Percentiles rank a stretch among this genome's conserved stretches.
phyloP scores from a whole-genome alignment of 2,888 invertebrate genomes.

The Epirrhoe tristata region DNA sequence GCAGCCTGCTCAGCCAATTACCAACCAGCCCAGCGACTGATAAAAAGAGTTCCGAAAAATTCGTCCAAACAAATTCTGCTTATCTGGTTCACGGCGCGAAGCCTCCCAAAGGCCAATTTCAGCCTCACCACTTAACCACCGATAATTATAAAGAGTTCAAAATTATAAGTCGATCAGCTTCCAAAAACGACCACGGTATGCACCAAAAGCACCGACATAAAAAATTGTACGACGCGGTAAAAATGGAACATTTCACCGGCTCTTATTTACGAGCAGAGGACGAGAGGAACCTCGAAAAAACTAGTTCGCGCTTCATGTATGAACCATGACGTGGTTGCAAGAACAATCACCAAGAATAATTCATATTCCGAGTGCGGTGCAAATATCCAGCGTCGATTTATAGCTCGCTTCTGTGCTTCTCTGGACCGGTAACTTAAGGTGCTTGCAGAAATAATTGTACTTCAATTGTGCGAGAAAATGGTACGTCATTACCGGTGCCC shows the following conservation, averaged over 20 bases:
- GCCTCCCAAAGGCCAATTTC: constrained; percentile 63
- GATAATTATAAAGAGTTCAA: constrained; percentile 69
- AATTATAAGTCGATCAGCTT: constrained; percentile 59
- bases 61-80: constrained; percentile 78
- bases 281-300: constrained; percentile 71
- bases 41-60: constrained; percentile 81
- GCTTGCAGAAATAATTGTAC: constrained; percentile 84
- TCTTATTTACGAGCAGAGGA: constrained; percentile 70
- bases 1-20: constrained; percentile 77
- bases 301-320: constrained; percentile 85
- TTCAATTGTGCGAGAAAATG: constrained; percentile 80
- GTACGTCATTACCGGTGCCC: constrained; percentile 81
- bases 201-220: constrained; percentile 48
- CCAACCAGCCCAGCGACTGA: constrained; percentile 74
- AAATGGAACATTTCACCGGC: constrained; percentile 71
- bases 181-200: constrained; percentile 41
- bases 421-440: constrained; percentile 76
- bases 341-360: constrained; percentile 84
- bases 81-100: constrained; percentile 68
- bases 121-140: constrained; percentile 60
- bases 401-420: constrained; percentile 71
- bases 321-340: constrained; percentile 82
- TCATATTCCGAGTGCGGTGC: constrained; percentile 84
- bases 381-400: constrained; percentile 80
- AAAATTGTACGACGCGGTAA: constrained; percentile 57